These are phyloP conservation scores for Odontophorus gujanensis DNA, from an alignment of 2,113 vertebrate genomes.

Conservation along the genomic window DNA sequence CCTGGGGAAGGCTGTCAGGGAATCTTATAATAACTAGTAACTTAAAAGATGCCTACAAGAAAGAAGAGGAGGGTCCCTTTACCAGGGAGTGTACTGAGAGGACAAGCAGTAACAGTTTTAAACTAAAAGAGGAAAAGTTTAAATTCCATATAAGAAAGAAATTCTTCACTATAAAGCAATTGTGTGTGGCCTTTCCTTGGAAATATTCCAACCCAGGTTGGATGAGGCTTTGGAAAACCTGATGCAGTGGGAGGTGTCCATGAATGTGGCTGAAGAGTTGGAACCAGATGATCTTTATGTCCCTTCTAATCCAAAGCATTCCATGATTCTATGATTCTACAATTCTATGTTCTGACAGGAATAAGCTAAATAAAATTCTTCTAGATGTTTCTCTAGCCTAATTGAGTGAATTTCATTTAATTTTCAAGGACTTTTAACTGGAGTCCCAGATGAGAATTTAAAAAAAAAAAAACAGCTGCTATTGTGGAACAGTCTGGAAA, in stretches of 20 bases:
- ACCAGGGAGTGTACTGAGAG: neutral
- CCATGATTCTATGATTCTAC: neutral
- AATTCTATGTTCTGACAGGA: constrained; percentile 14
- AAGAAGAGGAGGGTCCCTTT: neutral
- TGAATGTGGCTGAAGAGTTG: neutral
- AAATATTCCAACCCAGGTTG: neutral
- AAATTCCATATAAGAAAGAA: neutral
- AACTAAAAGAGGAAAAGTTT: neutral
- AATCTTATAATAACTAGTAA: neutral
- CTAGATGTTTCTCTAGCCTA: constrained; percentile 55
- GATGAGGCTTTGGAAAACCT: neutral
- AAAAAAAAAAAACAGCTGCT: constrained; percentile 61
- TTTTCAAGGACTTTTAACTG: constrained; percentile 75
- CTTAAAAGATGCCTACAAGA: neutral
- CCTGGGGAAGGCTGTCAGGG: neutral
- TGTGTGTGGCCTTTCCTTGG: neutral
- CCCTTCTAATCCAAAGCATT: neutral
- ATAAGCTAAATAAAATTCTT: constrained; percentile 45
- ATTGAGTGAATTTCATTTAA: constrained; percentile 69
- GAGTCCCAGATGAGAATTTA: constrained; percentile 68
- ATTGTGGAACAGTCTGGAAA: constrained; percentile 57
- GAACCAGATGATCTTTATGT: neutral
- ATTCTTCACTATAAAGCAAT: neutral
- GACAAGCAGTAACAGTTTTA: neutral
- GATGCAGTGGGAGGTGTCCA: neutral